phyloP scores from a whole-genome alignment of 2,888 invertebrate genomes.

The Netelia virgata region DNA sequence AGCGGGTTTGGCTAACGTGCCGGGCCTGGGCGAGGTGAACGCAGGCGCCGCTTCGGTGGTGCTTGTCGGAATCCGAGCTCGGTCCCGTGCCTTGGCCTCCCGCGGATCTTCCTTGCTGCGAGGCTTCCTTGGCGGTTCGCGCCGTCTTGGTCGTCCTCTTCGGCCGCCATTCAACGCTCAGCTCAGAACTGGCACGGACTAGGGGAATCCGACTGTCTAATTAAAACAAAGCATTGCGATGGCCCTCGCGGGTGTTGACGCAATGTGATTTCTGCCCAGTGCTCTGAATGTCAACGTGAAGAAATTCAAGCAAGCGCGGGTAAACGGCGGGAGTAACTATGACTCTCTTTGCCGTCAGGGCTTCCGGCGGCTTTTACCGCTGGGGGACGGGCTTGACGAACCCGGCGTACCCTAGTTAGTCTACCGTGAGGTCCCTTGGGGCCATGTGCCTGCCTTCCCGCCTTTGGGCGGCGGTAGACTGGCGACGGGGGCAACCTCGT shows the following conservation, averaged over 20 bases:
- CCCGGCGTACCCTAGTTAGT: too few species aligned
- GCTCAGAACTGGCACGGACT: conserved; percentile 87
- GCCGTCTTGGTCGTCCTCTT: conserved; percentile 78
- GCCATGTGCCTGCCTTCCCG: too few species aligned
- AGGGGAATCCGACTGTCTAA: conserved; percentile 83
- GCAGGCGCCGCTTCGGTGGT: conserved; percentile 62
- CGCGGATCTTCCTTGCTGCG: conserved; percentile 80
- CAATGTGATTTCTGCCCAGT: conserved; percentile 90
- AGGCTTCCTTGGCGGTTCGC: conserved; percentile 74
- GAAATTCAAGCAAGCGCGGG: conserved; percentile 88
- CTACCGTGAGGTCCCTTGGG: too few species aligned
- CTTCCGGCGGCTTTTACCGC: too few species aligned
- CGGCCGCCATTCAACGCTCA: conserved; percentile 85
- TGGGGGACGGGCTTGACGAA: too few species aligned
- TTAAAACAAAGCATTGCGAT: conserved; percentile 86
- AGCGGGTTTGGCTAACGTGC: conserved; percentile 84
- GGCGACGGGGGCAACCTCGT: too few species aligned
- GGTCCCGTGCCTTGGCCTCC: conserved; percentile 85
- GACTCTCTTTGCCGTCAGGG: too few species aligned
- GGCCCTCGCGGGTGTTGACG: conserved; percentile 85
- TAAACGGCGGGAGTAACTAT: conserved; percentile 85
- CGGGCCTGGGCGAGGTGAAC: conserved; percentile 73
- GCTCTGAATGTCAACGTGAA: conserved; percentile 88
- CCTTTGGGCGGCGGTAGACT: too few species aligned
- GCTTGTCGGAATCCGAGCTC: conserved; percentile 78